Evolutionary conservation across 2,888 invertebrate species (phyloP), one percentile per base, ranked within the genome.

Genomic region (Hipparchia sbordonii): DNA sequence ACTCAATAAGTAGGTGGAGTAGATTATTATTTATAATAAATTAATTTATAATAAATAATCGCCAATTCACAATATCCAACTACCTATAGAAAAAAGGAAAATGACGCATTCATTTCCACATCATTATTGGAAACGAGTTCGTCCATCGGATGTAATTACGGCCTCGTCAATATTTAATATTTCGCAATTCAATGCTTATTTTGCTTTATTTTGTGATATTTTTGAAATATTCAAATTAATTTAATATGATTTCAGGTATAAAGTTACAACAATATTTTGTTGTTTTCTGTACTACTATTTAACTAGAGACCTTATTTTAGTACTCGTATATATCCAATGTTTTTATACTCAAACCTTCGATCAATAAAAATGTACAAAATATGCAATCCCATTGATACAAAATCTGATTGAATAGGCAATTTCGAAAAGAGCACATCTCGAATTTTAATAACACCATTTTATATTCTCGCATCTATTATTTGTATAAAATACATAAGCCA

Each of bases 71-170:
- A 65, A 52, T 9, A 54, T 39, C 33, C 63, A 46, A 57, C 56
- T 57, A 57, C 23, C 45, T 57, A 9, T 13, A n/a, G n/a, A 60
- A 70, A 63, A 74, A 57, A 56, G 61, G 56, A 66, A 71, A 68
- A 65, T 71, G 67, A 65, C 67, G 62, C 67, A 46, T 73, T 63
- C 8, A 74, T 74, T 74, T 69, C 71, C 63, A 12, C 69, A 66
- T 74, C 69, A 74, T 69, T 74, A 74, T 72, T 72, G 72, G 54
- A 66, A 69, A 56, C 67, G 48, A 65, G 48, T 59, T 59, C 23
- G 48, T 0, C 56, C 73, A 68, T 65, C 72, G 59, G 63, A 72
- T 69, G 59, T 60, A 72, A 72, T 72, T 67, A 69, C 51, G 60
- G 60, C 46, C n/a, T 67, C 60, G 51, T 33, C 60, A 51, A 46